These are phyloP conservation scores for Lingula anatina DNA, from an alignment of 2,888 invertebrate species.

Conservation along the genomic window DNA sequence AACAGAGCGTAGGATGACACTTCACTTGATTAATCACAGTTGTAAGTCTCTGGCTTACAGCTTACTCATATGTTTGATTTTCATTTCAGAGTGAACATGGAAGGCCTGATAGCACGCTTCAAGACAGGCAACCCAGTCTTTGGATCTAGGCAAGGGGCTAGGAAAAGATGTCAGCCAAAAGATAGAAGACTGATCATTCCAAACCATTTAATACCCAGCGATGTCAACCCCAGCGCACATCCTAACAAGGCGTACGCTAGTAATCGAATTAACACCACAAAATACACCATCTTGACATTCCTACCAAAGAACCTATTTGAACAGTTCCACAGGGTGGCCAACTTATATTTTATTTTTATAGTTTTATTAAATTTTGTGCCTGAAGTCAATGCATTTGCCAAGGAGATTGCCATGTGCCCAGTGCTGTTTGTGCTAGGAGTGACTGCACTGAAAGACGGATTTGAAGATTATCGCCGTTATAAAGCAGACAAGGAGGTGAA, in stretches of 20 bases:
- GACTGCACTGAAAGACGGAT: conserved; percentile 89
- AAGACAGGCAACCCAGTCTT: too few relatives aligned
- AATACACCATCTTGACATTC: conserved; percentile 90
- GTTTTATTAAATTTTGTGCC: conserved; percentile 95
- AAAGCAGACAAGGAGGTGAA: conserved; percentile 91
- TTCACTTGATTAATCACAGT: too few relatives aligned
- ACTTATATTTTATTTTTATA: conserved; percentile 95
- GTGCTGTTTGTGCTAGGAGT: conserved; percentile 90
- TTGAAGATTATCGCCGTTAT: conserved; percentile 85
- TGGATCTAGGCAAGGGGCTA: too few relatives aligned
- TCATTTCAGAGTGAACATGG: too few relatives aligned
- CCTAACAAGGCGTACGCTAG: conserved; percentile 29
- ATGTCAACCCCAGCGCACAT: conserved; percentile 22
- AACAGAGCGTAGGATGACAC: too few relatives aligned
- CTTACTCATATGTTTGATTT: too few relatives aligned
- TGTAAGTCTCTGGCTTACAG: too few relatives aligned
- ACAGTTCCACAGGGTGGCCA: conserved; percentile 96
- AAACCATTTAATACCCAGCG: conserved; percentile 24
- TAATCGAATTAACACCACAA: conserved; percentile 45
- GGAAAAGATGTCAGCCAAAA: too few relatives aligned
- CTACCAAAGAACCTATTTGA: conserved; percentile 93
- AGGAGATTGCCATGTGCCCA: conserved; percentile 91
- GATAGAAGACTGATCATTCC: too few relatives aligned
- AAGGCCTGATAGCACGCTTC: too few relatives aligned
- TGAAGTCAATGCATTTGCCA: conserved; percentile 78